Evolutionary conservation across 2,888 invertebrate genomes (phyloP).

Genomic region (Catocala fraxini): DNA sequence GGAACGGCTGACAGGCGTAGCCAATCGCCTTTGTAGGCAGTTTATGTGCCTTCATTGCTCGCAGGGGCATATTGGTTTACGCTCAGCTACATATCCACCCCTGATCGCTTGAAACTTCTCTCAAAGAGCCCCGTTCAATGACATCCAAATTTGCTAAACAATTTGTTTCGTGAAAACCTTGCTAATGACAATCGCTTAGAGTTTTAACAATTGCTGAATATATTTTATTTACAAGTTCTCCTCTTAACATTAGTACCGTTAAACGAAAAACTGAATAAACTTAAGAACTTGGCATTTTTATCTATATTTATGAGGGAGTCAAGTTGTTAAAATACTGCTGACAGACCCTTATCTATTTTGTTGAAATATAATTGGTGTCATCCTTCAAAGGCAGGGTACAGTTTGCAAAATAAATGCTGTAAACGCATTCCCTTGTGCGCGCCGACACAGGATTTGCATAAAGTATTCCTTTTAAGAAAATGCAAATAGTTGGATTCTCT

Average conservation of each 20-base stretch:
- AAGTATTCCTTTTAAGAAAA: conserved; percentile 8
- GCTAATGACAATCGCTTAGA: neutral
- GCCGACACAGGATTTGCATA: conserved; percentile 1
- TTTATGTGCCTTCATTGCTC: conserved; percentile 63
- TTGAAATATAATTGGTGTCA: conserved; percentile 10
- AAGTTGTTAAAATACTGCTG: conserved; percentile 4
- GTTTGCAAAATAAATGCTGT: conserved; percentile 2
- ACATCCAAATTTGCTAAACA: conserved; percentile 17
- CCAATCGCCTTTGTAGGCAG: conserved; percentile 74
- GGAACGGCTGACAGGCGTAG: conserved; percentile 64
- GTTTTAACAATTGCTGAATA: neutral
- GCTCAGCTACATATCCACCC: conserved; percentile 42
- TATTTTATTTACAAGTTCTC: neutral
- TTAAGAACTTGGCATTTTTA: conserved; percentile 3
- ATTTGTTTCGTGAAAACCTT: conserved; percentile 1
- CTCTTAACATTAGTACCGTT: neutral
- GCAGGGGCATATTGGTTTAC: conserved; percentile 55
- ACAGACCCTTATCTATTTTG: neutral
- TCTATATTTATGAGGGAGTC: conserved; percentile 6
- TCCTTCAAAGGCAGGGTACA: conserved; percentile 3
- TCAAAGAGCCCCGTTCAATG: conserved; percentile 20
- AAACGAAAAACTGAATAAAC: conserved; percentile 1
- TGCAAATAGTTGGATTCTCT: neutral
- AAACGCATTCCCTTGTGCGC: neutral
- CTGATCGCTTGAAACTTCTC: conserved; percentile 30